phyloP scores from a whole-genome alignment of 2,113 vertebrate genomes.

The Phasianus colchicus region DNA sequence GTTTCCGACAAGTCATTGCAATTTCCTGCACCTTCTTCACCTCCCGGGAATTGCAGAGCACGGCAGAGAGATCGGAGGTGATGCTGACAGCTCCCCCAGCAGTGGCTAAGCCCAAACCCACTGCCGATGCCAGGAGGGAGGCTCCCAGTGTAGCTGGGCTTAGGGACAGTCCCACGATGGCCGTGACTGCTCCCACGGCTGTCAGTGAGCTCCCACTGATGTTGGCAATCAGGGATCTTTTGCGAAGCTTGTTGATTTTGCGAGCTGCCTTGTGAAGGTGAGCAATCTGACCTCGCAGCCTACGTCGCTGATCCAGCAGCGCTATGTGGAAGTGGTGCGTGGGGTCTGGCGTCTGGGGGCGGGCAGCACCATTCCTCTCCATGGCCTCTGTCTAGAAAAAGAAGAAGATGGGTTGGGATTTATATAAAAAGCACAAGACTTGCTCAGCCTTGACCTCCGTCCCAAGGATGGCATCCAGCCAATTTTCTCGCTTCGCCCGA shows the following conservation, averaged over 20 bases:
- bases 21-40: conserved; percentile 79
- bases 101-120: conserved; percentile 79
- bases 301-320: conserved; percentile 73
- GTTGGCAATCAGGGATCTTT: conserved; percentile 67
- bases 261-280: conserved; percentile 69
- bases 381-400: conserved; percentile 66
- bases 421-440: not conserved
- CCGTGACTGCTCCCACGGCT: conserved; percentile 50
- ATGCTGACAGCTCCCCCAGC: conserved; percentile 76
- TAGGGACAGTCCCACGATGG: conserved; percentile 80
- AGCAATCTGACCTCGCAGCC: conserved; percentile 69
- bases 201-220: conserved; percentile 76
- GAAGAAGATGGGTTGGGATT: not conserved
- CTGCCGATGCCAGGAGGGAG: conserved; percentile 76
- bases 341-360: not conserved
- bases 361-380: conserved; percentile 26
- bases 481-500: not conserved
- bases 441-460: not conserved
- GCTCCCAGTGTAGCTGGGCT: conserved; percentile 76
- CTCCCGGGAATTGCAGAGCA: conserved; percentile 74
- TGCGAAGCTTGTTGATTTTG: conserved; percentile 69
- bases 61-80: conserved; percentile 71
- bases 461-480: not conserved
- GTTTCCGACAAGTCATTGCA: conserved; percentile 73
- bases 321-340: conserved; percentile 60